Percentiles rank a stretch among this genome's conserved stretches.
These are phyloP conservation scores for Ceyx cyanopectus DNA, from an alignment of 2,113 vertebrate species.

Conservation along the genomic window DNA sequence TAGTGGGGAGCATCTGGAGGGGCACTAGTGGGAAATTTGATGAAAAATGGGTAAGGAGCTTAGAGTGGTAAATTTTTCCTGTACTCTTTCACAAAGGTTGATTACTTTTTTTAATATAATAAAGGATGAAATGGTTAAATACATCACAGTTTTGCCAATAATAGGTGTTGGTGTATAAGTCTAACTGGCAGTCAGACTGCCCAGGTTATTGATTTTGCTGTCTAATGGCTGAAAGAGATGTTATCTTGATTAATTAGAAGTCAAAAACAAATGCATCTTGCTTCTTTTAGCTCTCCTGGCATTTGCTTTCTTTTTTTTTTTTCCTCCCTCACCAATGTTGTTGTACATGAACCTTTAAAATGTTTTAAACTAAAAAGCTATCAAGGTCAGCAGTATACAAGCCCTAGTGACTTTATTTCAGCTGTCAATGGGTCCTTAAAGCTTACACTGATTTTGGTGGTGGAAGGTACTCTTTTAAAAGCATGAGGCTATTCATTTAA, in stretches of 20 bases:
- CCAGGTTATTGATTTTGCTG: slow-evolving; percentile 84
- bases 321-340: background rate
- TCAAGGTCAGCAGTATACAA: slow-evolving; percentile 57
- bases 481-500: slow-evolving; percentile 29
- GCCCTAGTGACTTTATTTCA: slow-evolving; percentile 63
- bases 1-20: background rate
- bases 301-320: slow-evolving; percentile 53
- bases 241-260: slow-evolving; percentile 89
- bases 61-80: background rate
- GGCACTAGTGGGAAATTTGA: background rate
- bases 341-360: slow-evolving; percentile 68
- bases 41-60: background rate
- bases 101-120: slow-evolving; percentile 79
- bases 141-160: slow-evolving; percentile 84
- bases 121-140: slow-evolving; percentile 80
- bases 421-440: slow-evolving; percentile 44
- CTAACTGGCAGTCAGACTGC: slow-evolving; percentile 76
- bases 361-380: slow-evolving; percentile 70
- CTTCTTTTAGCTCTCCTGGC: slow-evolving; percentile 76
- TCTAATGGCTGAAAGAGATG: slow-evolving; percentile 86
- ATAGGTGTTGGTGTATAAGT: slow-evolving; percentile 77
- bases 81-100: background rate
- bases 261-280: slow-evolving; percentile 82
- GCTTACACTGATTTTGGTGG: background rate
- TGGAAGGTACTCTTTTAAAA: slow-evolving; percentile 39